Evolutionary conservation across 2,888 invertebrate species (phyloP).

Genomic region (Slavum lentiscoides): DNA sequence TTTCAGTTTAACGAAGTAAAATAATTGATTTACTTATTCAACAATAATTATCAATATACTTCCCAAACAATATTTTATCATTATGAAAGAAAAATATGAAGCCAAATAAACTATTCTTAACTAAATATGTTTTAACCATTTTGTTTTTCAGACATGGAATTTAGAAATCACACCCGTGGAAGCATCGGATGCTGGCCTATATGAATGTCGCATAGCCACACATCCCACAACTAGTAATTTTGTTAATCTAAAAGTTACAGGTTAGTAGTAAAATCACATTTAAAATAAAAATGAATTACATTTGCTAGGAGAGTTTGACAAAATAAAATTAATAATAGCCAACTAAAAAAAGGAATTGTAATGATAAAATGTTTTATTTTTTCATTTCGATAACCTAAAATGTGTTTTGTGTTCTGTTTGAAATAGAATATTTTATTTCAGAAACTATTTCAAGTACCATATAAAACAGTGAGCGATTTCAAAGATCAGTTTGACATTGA

Average conservation of each 20-base stretch:
- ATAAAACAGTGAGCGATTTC: not conserved
- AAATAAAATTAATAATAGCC: too few relatives aligned
- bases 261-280: conserved; percentile 57
- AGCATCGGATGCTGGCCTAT: conserved; percentile 60
- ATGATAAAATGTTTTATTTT: too few relatives aligned
- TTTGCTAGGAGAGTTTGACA: too few relatives aligned
- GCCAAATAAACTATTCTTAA: not conserved
- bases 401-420: not conserved
- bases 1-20: not conserved
- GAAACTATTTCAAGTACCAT: not conserved
- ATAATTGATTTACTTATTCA: not conserved
- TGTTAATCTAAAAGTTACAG: conserved; percentile 60
- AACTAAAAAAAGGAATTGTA: too few relatives aligned
- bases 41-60: not conserved
- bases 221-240: conserved; percentile 61
- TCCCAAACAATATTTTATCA: not conserved
- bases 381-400: not conserved
- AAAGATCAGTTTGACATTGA: not conserved
- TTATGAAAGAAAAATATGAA: too few relatives aligned
- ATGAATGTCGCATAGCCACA: conserved; percentile 61
- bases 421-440: not conserved
- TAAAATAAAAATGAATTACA: not conserved
- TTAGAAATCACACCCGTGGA: conserved; percentile 61
- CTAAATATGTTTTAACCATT: not conserved
- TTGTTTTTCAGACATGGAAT: conserved; percentile 60